Evolutionary conservation across 2,888 invertebrate species (phyloP), one percentile per base, ranked within the genome.

Genomic region (Dysmachus trigonus): DNA sequence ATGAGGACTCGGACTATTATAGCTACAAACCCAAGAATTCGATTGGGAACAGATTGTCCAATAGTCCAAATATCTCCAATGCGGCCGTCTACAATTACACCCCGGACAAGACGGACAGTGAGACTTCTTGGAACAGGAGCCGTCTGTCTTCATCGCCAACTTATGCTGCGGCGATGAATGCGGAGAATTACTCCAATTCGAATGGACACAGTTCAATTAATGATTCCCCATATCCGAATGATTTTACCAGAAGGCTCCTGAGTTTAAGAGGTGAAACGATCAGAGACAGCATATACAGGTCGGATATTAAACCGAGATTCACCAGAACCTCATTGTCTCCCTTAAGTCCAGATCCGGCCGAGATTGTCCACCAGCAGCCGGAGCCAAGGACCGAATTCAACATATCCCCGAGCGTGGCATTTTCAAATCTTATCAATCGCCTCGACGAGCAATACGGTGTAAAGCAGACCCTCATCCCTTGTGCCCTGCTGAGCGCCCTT

Each of bases 161-260:
- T 51, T 81, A 79, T 51, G 38, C 62, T n/a, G 10, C 76, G 10
- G 27, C 51, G 18, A 71, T 35, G n/a, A 53, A 30, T n/a, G 31
- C 76, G 13, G 85, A 85, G 10, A 8, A 71, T 1, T 53, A 74
- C 13, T 53, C 92, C 92, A 1, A 91, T 92, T 30, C 92, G 92
- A 91, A 92, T 73, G 91, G 93, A 3, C 88, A 88, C 31, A 88
- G 93, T 88, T 73, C 87, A 8, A 82, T 74, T 15, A 93, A 93
- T 87, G 95, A 95, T 90, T 94, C 95, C 88, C 95, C 95, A 84
- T 95, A 94, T 91, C 92, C 95, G 89, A 95, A 95, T 89, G 95
- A 95, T 89, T 96, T 95, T 89, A 95, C 95, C 0, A 93, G 94
- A 86, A 93, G 95, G 87, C 85, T 90, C 81, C 83, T 90, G 0